Evolutionary conservation across 2,888 invertebrate species (phyloP), one percentile per base, ranked within the genome.

Genomic region (Diabrotica balteata): DNA sequence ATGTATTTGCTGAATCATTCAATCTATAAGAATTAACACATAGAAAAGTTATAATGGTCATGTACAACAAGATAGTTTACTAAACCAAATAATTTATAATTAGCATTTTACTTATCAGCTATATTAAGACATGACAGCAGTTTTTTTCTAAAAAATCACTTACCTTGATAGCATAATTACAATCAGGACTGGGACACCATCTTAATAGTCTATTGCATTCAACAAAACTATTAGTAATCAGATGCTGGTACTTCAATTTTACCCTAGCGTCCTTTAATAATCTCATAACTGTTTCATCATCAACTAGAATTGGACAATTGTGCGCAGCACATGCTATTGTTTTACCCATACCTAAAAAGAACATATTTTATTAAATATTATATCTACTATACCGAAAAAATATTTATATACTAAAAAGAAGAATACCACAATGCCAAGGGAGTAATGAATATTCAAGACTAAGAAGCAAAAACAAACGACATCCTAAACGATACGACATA

Each of bases 111-210:
- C 11, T n/a, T 43, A n/a, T 32, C 17, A 43, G 45, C 51, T 59
- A 32, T 42, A 57, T 43, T 17, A 10, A 44, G n/a, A 32, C 6
- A 11, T 51, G 45, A 47, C 32, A n/a, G 42, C n/a, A 57, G 11
- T 60, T 17, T 17, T 1, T 17, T 17, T 17, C 17, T 17, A 17
- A 17, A 32, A 11, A 43, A 44, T 45, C 8, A 57, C 64, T 77
- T 72, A 87, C 87, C 85, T 95, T 95, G 76, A 97, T 90, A 22
- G 96, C 98, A 85, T 96, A 96, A 80, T 93, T 97, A 86, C 99
- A 99, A 86, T 98, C 98, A 22, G 97, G 95, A 72, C 95, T 96
- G 74, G 99, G 98, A 84, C 99, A 99, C 98, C 98, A 99, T 80
- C 97, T 91, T 80, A 99, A 87, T 79, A 98, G 87, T 76, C 96